phyloP scores from a whole-genome alignment of 1,140 invertebrate genomes.

The Caenorhabditis inopinata region DNA sequence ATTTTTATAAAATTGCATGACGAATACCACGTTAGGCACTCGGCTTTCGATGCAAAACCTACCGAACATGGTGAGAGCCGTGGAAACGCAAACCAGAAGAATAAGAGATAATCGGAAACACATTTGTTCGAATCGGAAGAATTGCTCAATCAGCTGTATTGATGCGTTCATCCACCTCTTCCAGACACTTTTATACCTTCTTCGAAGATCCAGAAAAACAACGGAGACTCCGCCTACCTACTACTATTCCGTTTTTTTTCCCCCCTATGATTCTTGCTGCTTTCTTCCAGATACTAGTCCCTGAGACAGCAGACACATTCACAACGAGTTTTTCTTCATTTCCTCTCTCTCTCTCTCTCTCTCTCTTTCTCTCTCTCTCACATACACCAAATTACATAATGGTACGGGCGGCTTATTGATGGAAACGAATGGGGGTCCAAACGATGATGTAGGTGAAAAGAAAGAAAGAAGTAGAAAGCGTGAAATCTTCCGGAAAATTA shows the following conservation, averaged over 20 bases:
- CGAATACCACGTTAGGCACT: too few relatives aligned
- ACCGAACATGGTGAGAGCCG: slow-evolving; percentile 8
- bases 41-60: too few relatives aligned
- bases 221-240: background rate
- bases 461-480: background rate
- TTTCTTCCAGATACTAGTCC: slow-evolving; percentile 15
- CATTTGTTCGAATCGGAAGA: background rate
- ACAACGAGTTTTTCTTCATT: background rate
- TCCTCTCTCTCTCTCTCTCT: too few relatives aligned
- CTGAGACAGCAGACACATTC: background rate
- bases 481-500: background rate
- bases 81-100: background rate
- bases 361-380: background rate
- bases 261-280: background rate
- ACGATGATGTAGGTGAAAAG: background rate
- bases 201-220: slow-evolving; percentile 13
- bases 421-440: background rate
- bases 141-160: background rate
- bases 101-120: background rate
- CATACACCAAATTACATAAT: slow-evolving; percentile 22
- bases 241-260: background rate
- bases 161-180: background rate
- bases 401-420: slow-evolving; percentile 7
- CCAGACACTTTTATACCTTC: background rate
- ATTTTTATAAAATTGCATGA: too few relatives aligned